Base-by-base conservation (phyloP, 2,888 invertebrate species). In the Baccha elongata region DNA sequence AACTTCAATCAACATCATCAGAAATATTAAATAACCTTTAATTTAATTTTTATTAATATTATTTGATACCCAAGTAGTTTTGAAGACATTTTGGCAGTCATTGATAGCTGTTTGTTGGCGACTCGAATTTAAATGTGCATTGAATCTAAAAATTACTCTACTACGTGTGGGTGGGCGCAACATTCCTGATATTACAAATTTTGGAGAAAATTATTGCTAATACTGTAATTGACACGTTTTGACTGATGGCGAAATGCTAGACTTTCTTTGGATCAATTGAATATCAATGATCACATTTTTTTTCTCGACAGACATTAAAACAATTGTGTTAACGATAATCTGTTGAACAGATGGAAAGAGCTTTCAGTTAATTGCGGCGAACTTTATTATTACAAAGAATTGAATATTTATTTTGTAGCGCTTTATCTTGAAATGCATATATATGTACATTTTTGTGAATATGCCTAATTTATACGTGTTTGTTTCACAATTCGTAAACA, bases 161-260 rank as follows among this genome's bases (percentile, higher is more conserved):
- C 50, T 65, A 50, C 50, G 50, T 52, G 37, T 65, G 64, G 64
- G 64, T 64, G 65, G 65, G 37, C 62, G 8, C 37, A 26, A n/a
- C 8, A 29, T 17, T 52, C 17, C 37, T 65, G n/a, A n/a, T 50
- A 26, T 37, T 26, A 8, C 3, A 48, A 50, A 19, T 40, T 37
- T 50, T 50, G 11, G 11, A 32, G n/a, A 50, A 50, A 50, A 65
- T 50, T 65, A 32, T 32, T 32, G 64, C 64, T 46, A 48, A 64
- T 64, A 64, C 48, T 13, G 23, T 26, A 23, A 64, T 35, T 37
- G 37, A 64, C 48, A 64, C 64, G 48, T 64, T 64, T 21, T 10
- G n/a, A 21, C 13, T n/a, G 44, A 42, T 23, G 29, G 4, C 44
- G 32, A 62, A 46, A 21, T 19, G 8, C 2, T 32, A 32, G 29